Evolutionary conservation across 2,113 vertebrate species (phyloP).

Genomic region (Ammodytes dubius): DNA sequence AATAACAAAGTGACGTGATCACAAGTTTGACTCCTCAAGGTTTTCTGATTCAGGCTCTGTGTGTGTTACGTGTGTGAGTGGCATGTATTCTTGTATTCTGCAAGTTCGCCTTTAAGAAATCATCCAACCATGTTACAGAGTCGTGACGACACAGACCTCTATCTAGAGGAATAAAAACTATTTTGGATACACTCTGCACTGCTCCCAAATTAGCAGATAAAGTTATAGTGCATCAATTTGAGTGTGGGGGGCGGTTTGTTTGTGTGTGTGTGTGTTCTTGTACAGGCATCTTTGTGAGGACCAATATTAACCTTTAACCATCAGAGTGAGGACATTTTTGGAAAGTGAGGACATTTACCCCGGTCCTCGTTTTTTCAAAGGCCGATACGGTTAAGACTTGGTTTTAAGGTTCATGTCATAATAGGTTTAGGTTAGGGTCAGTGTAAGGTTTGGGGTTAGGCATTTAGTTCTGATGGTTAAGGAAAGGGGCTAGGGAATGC

Average conservation of each 20-base stretch:
- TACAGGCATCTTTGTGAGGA: too few species aligned
- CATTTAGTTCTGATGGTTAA: too few species aligned
- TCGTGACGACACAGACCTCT: slow-evolving; percentile 72
- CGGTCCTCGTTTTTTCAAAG: too few species aligned
- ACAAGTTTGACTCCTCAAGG: slow-evolving; percentile 57
- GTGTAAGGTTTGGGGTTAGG: too few species aligned
- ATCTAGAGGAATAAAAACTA: slow-evolving; percentile 75
- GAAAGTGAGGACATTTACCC: too few species aligned
- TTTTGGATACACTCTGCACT: slow-evolving; percentile 69
- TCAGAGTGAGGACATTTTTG: too few species aligned
- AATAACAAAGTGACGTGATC: slow-evolving; percentile 42
- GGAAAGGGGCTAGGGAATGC: too few species aligned
- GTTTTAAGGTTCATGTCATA: too few species aligned
- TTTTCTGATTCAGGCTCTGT: slow-evolving; percentile 45
- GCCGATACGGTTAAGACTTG: too few species aligned
- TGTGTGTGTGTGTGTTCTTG: not conserved
- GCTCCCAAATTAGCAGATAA: slow-evolving; percentile 50
- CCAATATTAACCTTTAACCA: too few species aligned
- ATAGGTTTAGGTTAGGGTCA: too few species aligned
- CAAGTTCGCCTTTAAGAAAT: slow-evolving; percentile 75
- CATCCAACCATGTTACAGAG: slow-evolving; percentile 73
- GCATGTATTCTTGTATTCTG: slow-evolving; percentile 45
- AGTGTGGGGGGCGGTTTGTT: slow-evolving; percentile 23
- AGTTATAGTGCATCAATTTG: slow-evolving; percentile 48
- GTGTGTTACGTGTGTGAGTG: not conserved